These are phyloP conservation scores for Caenorhabditis auriculariae DNA, from an alignment of 2,888 invertebrate species.

Conservation along the genomic window DNA sequence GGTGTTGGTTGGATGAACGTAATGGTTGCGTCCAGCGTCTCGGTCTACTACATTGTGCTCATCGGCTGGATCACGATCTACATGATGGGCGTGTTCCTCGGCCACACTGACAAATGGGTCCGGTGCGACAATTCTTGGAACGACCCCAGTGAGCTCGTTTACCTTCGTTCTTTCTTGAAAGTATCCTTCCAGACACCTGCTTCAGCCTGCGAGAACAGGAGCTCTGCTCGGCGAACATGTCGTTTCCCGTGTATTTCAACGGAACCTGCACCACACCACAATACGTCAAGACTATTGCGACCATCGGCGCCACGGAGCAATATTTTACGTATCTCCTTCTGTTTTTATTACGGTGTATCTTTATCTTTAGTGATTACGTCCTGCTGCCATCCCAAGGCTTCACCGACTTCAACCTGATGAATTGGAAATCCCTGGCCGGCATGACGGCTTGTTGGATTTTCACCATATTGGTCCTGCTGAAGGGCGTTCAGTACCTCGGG, in stretches of 20 bases:
- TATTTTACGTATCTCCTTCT: constrained; percentile 10
- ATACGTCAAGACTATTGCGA: constrained; percentile 1
- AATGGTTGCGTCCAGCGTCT: constrained; percentile 79
- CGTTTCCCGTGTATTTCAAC: constrained; percentile 8
- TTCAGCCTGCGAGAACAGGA: constrained; percentile 6
- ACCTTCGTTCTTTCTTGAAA: not conserved
- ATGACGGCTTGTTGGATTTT: constrained; percentile 40
- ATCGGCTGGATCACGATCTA: constrained; percentile 53
- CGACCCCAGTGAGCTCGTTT: constrained; percentile 1
- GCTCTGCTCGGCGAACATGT: constrained; percentile 4
- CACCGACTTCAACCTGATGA: constrained; percentile 38
- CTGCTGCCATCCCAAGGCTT: constrained; percentile 37
- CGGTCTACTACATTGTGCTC: constrained; percentile 54
- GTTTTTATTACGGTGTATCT: no score
- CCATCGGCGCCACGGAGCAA: constrained; percentile 11
- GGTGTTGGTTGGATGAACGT: constrained; percentile 88
- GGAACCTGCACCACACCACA: constrained; percentile 7
- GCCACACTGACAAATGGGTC: constrained; percentile 13
- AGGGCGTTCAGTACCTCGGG: constrained; percentile 50
- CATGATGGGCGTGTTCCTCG: constrained; percentile 19
- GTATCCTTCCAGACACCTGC: constrained; percentile 5
- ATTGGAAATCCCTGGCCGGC: constrained; percentile 29
- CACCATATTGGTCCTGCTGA: constrained; percentile 36
- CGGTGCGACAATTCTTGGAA: constrained; percentile 29
- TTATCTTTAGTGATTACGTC: constrained; percentile 43